phyloP scores from a whole-genome alignment of 2,113 vertebrate genomes.

The Tonatia bakeri region DNA sequence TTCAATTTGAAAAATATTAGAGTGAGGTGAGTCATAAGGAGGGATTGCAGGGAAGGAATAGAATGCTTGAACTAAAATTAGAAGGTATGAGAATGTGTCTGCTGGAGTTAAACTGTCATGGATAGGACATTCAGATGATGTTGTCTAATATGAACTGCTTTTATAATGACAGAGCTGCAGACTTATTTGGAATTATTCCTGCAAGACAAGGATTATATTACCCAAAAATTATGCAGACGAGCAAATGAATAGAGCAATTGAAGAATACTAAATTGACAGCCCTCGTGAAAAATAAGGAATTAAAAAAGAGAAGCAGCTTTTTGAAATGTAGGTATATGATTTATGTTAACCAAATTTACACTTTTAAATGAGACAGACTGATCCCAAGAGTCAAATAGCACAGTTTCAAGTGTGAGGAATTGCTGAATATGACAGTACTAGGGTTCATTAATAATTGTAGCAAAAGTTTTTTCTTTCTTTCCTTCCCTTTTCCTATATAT shows the following conservation, averaged over 20 bases:
- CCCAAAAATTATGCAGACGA: background rate
- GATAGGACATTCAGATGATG: background rate
- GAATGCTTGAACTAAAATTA: background rate
- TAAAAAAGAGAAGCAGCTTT: background rate
- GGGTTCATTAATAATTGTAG: background rate
- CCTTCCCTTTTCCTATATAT: background rate
- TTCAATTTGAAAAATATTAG: background rate
- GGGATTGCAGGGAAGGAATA: background rate
- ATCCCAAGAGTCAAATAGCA: background rate
- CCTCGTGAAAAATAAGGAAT: background rate
- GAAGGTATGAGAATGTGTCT: background rate
- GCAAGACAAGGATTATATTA: background rate
- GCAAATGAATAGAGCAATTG: background rate
- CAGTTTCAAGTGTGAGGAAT: background rate
- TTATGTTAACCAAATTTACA: background rate
- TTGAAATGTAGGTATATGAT: background rate
- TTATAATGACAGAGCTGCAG: background rate
- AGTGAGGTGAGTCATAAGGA: background rate
- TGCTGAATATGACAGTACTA: background rate
- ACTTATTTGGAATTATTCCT: background rate
- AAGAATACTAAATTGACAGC: background rate
- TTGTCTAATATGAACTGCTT: background rate
- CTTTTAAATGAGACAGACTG: background rate
- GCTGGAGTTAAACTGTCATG: rapidly evolving
- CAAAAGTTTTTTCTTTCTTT: rapidly evolving